Base-by-base conservation (phyloP, 1,140 invertebrate species). In the Bicyclus anynana region DNA sequence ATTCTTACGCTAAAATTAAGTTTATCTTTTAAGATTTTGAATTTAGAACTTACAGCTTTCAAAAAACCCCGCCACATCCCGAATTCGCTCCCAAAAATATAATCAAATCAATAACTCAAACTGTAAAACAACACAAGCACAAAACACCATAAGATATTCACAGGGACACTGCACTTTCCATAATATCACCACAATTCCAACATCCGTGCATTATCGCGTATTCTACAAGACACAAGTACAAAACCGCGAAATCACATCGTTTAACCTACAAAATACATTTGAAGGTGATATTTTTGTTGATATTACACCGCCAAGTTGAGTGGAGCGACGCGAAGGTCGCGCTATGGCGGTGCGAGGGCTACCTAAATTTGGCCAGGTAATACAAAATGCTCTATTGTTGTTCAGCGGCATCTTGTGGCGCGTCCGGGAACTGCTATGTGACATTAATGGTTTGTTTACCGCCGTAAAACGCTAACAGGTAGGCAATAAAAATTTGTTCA, bases 201-300 rank as follows among this genome's bases (percentile, higher is more conserved):
- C 63, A 66, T 59, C 56, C 67, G 52, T 51, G 37, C 64, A 62
- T 75, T 80, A 76, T 76, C 76, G 53, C 65, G 49, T 46, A 79
- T 75, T 75, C n/a, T n/a, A n/a, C n/a, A 72, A 74, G 54, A 7
- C 50, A 85, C 79, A 77, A 65, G 71, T 74, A 79, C 73, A 77
- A 83, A 80, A 74, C 81, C 80, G 80, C 83, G 72, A 80, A 86
- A 80, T 79, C 74, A 72, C 75, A 77, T 77, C 78, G 76, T 88
- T 86, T 87, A 88, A 88, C 85, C 85, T 88, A 88, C 85, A 88
- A 84, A 84, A 85, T 83, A 83, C 79, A 69, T 84, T 84, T 88
- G 85, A 88, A 88, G 85, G 85, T 88, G 85, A 88, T 88, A 88
- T 84, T 85, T 84, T 84, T 88, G 85, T 88, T 88, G 83, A 86